A percentile compares a stretch with the other conserved stretches of the same genome.
Evolutionary conservation across 92 coral and sea anemone genomes (phyloP).

Genomic region (Nematostella vectensis): DNA sequence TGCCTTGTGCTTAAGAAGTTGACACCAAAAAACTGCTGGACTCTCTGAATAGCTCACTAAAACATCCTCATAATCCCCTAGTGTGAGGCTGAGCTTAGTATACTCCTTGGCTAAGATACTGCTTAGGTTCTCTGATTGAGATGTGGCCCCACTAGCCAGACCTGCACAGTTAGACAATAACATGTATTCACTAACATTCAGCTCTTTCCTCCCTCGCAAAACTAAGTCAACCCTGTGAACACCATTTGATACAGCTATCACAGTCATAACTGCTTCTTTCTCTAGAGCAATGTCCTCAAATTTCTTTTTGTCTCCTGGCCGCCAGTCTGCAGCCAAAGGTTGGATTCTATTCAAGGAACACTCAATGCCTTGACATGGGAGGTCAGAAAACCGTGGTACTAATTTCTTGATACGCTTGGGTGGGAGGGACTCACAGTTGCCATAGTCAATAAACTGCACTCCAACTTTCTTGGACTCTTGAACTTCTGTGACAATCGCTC

Average conservation of each 20-base stretch:
- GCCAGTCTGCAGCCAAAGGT: conserved; percentile 58
- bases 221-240: conserved; percentile 56
- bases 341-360: conserved; percentile 72
- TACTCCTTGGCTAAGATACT: conserved; percentile 40
- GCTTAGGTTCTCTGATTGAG: conserved; percentile 48
- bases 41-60: conserved; percentile 65
- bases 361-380: conserved; percentile 78
- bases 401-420: conserved; percentile 55
- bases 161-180: conserved; percentile 54
- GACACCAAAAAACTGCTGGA: conserved; percentile 91
- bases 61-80: conserved; percentile 84
- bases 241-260: conserved; percentile 55
- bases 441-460: conserved; percentile 87
- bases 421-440: conserved; percentile 67
- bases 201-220: conserved; percentile 39
- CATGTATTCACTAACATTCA: conserved; percentile 69
- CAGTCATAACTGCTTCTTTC: conserved; percentile 50
- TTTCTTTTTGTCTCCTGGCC: conserved; percentile 27
- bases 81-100: conserved; percentile 30
- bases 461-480: conserved; percentile 32
- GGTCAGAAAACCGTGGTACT: conserved; percentile 70
- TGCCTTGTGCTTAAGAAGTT: conserved; percentile 39
- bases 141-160: conserved; percentile 44
- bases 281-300: conserved; percentile 71
- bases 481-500: conserved; percentile 56